These are phyloP conservation scores for Parus major DNA, from an alignment of 2,113 vertebrate genomes.

Conservation along the genomic window DNA sequence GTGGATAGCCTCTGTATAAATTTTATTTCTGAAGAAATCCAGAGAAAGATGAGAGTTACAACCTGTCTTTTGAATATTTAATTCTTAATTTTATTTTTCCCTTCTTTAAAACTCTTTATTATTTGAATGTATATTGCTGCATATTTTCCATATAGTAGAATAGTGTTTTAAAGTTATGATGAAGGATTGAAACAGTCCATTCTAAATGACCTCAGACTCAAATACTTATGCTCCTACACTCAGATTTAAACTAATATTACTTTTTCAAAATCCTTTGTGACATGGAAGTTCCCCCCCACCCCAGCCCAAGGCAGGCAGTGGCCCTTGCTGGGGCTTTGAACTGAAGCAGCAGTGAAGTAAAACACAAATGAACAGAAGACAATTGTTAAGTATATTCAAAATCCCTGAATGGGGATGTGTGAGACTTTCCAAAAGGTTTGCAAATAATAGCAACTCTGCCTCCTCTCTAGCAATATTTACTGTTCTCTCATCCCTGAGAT, in stretches of 20 bases:
- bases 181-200: background rate
- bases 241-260: background rate
- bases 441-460: background rate
- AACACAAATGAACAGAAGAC: background rate
- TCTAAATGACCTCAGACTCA: background rate
- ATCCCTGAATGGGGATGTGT: background rate
- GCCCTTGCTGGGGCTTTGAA: background rate
- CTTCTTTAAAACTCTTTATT: background rate
- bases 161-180: background rate
- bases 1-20: background rate
- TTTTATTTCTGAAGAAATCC: constrained; percentile 5
- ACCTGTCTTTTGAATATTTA: background rate
- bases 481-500: background rate
- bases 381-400: constrained; percentile 12
- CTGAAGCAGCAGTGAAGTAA: background rate
- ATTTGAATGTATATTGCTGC: background rate
- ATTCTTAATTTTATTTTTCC: background rate
- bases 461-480: background rate
- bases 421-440: background rate
- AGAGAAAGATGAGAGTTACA: background rate
- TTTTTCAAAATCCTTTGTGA: background rate
- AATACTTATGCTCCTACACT: background rate
- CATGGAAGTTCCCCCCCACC: background rate
- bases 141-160: background rate
- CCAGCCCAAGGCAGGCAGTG: background rate